Conservation (phyloP, 2,888 invertebrate species). For the Physocephala rufipes region DNA sequence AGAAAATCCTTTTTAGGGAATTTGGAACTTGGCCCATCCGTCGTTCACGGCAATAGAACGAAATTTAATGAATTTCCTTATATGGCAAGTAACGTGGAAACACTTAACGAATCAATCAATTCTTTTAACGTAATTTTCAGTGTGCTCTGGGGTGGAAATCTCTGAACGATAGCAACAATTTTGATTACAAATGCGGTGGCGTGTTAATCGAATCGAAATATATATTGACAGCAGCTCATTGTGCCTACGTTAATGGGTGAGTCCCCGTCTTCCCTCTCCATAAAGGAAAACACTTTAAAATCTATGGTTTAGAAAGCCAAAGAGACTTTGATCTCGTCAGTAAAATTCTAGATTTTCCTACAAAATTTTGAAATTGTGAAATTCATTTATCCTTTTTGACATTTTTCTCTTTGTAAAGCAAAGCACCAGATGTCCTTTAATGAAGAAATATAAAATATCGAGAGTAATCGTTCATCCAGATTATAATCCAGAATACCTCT, state of each 20-base stretch:
- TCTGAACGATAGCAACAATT: not conserved
- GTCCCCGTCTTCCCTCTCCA: not conserved
- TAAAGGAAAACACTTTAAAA: no score
- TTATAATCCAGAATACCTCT: not conserved
- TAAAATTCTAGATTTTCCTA: no score
- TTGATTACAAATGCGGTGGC: slow-evolving; percentile 36
- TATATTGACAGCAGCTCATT: slow-evolving; percentile 41
- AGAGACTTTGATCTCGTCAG: no score
- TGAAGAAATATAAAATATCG: slow-evolving; percentile 8
- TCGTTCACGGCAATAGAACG: slow-evolving; percentile 21
- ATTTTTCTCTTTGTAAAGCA: no score
- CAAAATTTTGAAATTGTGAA: no score
- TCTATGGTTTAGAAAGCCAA: no score
- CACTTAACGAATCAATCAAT: no score
- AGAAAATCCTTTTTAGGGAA: slow-evolving; percentile 5
- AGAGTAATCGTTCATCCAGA: slow-evolving; percentile 21
- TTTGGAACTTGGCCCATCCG: not conserved
- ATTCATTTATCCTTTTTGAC: no score
- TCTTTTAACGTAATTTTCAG: not conserved
- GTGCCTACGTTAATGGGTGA: slow-evolving; percentile 32
- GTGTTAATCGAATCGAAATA: slow-evolving; percentile 32
- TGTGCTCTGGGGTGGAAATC: slow-evolving; percentile 25
- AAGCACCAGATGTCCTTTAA: slow-evolving; percentile 13
- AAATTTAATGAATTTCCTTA: slow-evolving; percentile 35
- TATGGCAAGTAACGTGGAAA: slow-evolving; percentile 34